Evolutionary conservation across 92 coral and sea anemone species (phyloP).

Genomic region (Epizoanthus ramosus): DNA sequence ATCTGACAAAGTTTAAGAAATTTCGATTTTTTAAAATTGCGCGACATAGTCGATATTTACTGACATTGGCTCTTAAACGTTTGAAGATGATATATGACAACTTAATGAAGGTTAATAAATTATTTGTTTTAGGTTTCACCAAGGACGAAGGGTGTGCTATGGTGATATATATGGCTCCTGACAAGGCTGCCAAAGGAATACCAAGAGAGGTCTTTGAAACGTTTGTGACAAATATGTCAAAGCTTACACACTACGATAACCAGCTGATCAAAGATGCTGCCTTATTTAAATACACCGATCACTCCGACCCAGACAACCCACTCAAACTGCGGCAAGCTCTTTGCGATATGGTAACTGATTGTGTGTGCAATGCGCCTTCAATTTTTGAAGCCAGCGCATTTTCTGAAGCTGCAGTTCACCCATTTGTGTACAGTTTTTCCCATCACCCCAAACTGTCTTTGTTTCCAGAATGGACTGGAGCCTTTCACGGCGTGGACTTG

Average conservation of each 20-base stretch:
- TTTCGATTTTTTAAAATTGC: no score
- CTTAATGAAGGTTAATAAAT: no score
- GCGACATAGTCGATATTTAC: no score
- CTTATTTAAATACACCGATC: constrained; percentile 47
- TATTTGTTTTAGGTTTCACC: not conserved
- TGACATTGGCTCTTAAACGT: no score
- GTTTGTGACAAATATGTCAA: not conserved
- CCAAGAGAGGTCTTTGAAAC: constrained; percentile 22
- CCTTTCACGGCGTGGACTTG: constrained; percentile 27
- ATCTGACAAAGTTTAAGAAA: no score
- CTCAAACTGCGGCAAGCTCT: constrained; percentile 24
- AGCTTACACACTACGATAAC: not conserved
- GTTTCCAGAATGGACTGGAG: constrained; percentile 40
- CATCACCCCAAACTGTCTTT: constrained; percentile 41
- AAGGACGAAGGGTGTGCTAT: constrained; percentile 38
- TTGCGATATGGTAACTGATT: constrained; percentile 22
- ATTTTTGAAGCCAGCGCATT: constrained; percentile 38
- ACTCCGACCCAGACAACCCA: constrained; percentile 34
- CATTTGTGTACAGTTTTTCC: constrained; percentile 44
- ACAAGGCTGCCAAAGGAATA: constrained; percentile 31
- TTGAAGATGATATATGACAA: no score
- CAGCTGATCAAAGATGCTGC: constrained; percentile 35
- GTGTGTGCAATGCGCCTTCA: constrained; percentile 39
- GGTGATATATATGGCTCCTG: constrained; percentile 10
- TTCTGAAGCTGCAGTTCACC: not conserved